Evolutionary conservation across 2,113 vertebrate species (phyloP), one percentile per base, ranked within the genome.

Genomic region (Oreochromis niloticus): DNA sequence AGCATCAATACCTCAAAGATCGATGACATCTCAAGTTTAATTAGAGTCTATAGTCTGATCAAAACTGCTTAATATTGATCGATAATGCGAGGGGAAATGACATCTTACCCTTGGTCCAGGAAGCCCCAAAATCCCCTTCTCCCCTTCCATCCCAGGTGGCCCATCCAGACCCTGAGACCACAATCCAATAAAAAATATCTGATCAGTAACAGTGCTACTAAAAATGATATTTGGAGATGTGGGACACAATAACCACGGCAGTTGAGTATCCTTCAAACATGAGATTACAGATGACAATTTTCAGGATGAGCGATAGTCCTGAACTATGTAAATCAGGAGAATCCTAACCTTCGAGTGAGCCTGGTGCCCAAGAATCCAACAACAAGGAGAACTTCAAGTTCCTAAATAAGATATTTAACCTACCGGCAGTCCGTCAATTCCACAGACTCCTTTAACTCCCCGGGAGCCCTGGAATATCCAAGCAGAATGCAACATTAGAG

Each of bases 101-200:
- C 14, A 19, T 87, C 94, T 94, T 80, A 97, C 96, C 84, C 93
- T 89, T 2, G 3, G 4, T 87, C 96, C 96, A 56, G 94, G 93
- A 78, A 93, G 91, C 59, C 96, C 96, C 68, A 93, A 24, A 43
- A 95, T 87, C 4, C 96, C 96, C 36, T 91, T 96, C 80, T 96
- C 96, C 93, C 96, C 96, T 89, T 95, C 92, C 2, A 85, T 78
- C 17, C 94, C 95, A 6, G 48, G 71, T 4, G 41, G 10, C 4
- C 81, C 43, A 1, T 90, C 75, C 27, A 50, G 6, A 85, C 96
- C 96, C 96, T 97, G 73, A 59, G 89, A 92, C 13, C 78, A 88
- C 16, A 86, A 75, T 27, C 7, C 46, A 56, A 6, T 27, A 66
- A 81, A 10, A 14, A 3, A 39, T 46, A 36, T 3, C 36, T 32